Percentiles rank a stretch among this genome's conserved stretches.
Conservation (phyloP, 1,140 invertebrate species). For the Drosophila baimaii region DNA sequence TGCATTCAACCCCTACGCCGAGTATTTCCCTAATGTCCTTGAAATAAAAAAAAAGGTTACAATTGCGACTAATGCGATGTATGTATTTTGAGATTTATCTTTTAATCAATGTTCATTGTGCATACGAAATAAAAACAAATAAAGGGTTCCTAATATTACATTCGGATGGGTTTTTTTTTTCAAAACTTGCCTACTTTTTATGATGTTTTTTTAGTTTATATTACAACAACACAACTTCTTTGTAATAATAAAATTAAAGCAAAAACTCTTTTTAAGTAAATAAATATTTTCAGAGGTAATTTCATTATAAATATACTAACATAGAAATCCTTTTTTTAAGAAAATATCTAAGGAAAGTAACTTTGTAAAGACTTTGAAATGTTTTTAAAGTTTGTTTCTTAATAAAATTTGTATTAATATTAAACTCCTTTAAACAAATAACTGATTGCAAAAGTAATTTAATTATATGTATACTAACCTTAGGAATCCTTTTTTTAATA, state of each 20-base stretch:
- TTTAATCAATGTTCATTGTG: constrained; percentile 14
- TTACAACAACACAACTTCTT: neutral
- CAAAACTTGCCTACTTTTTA: neutral
- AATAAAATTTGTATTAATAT: too few relatives aligned
- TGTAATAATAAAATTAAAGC: neutral
- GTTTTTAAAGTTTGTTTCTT: too few relatives aligned
- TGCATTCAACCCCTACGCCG: constrained; percentile 60
- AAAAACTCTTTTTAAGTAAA: neutral
- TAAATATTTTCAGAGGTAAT: neutral
- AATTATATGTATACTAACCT: too few relatives aligned
- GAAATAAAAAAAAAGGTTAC: constrained; percentile 21
- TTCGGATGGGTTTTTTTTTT: neutral
- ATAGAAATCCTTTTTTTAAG: too few relatives aligned
- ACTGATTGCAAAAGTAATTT: too few relatives aligned
- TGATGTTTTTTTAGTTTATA: neutral
- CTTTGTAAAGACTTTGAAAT: too few relatives aligned
- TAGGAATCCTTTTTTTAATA: too few relatives aligned
- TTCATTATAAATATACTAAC: neutral
- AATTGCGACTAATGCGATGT: constrained; percentile 10
- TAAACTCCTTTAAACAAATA: too few relatives aligned
- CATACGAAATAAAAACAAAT: constrained; percentile 2
- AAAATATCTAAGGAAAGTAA: too few relatives aligned
- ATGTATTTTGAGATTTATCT: constrained; percentile 20
- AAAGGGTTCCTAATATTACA: neutral
- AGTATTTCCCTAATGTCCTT: constrained; percentile 38